phyloP scores from a whole-genome alignment of 2,888 invertebrate species.

The Chymomyza procnemis region DNA sequence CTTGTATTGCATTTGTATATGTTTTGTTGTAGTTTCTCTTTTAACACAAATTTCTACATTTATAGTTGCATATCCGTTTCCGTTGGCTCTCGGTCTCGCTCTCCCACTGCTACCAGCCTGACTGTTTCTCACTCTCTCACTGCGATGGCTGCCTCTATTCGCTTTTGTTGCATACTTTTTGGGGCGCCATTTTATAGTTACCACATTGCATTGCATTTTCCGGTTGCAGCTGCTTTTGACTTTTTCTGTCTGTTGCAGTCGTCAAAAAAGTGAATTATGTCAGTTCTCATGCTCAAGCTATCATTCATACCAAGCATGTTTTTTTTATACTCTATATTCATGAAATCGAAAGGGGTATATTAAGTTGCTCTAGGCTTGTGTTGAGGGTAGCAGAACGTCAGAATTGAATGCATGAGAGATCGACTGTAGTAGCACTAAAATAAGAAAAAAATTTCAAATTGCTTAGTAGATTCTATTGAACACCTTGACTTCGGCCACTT shows the following conservation, averaged over 20 bases:
- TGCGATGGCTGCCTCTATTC: neutral
- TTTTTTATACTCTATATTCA: neutral
- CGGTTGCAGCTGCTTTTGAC: neutral
- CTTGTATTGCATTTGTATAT: constrained; percentile 8
- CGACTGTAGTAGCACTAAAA: no score
- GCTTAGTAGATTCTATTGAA: no score
- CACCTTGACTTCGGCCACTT: no score
- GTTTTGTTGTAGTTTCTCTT: constrained; percentile 20
- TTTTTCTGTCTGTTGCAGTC: constrained; percentile 6
- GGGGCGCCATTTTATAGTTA: constrained; percentile 21
- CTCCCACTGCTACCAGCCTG: neutral
- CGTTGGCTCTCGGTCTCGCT: neutral
- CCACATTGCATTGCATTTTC: constrained; percentile 25
- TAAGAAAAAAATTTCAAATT: no score
- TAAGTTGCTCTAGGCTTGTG: no score
- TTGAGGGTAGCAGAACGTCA: no score
- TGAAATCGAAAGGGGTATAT: no score
- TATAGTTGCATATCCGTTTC: constrained; percentile 22
- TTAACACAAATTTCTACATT: constrained; percentile 30
- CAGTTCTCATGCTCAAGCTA: neutral
- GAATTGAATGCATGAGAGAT: no score
- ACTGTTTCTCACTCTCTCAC: no score
- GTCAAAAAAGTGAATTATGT: constrained; percentile 5
- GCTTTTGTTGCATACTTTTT: constrained; percentile 22
- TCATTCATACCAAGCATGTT: neutral